Evolutionary conservation across 2,113 vertebrate genomes (phyloP).

Genomic region (Eretmodus cyanostictus): DNA sequence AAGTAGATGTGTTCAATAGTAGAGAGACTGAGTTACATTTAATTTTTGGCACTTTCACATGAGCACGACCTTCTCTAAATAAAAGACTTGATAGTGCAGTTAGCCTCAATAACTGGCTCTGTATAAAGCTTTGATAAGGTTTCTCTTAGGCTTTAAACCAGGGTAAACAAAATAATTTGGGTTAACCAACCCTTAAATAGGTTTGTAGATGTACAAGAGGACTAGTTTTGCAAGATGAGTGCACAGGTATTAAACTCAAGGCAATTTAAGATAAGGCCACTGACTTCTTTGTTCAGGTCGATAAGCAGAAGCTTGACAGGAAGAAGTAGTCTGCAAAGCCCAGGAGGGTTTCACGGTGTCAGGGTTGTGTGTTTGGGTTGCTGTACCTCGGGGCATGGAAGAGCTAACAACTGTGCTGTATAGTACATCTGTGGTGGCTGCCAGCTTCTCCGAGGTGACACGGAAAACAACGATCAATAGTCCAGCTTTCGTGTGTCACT

Average conservation of each 20-base stretch:
- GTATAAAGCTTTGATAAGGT: background rate
- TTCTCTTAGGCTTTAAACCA: background rate
- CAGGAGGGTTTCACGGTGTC: background rate
- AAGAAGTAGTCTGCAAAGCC: background rate
- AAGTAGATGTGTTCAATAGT: background rate
- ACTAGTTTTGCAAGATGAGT: background rate
- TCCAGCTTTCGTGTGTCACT: background rate
- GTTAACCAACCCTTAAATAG: background rate
- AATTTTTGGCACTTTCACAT: background rate
- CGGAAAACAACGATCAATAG: slow-evolving; percentile 42
- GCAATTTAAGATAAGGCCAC: background rate
- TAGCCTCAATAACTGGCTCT: background rate
- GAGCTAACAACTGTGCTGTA: slow-evolving; percentile 31
- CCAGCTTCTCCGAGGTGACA: slow-evolving; percentile 21
- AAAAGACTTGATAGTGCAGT: background rate
- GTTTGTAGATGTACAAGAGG: background rate
- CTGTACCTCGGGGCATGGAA: background rate
- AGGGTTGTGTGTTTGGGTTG: background rate
- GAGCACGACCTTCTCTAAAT: background rate
- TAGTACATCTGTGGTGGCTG: slow-evolving; percentile 8
- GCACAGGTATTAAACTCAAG: background rate
- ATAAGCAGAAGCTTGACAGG: background rate
- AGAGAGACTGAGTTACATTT: background rate
- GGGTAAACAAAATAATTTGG: background rate
- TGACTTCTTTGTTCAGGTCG: background rate